A percentile compares a stretch with the other conserved stretches of the same genome.
phyloP scores from a whole-genome alignment of 2,888 invertebrate species.

The Oscheius sp. region DNA sequence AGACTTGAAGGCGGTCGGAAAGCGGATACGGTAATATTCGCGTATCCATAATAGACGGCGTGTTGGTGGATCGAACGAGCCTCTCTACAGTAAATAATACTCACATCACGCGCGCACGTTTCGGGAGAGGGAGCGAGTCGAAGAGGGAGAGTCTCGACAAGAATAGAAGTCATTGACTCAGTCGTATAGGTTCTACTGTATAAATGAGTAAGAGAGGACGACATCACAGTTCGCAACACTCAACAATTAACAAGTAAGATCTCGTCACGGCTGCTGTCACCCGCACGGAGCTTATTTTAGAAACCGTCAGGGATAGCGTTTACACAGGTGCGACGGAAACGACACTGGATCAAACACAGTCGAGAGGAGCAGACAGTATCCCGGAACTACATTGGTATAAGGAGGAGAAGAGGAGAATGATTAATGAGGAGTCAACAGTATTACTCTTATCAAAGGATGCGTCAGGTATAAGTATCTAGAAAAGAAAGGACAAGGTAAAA shows the following conservation, averaged over 20 bases:
- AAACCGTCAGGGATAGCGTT: conserved; percentile 21
- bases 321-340: conserved; percentile 28
- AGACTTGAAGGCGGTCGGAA: no score
- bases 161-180: background rate
- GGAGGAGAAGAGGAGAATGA: no score
- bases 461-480: background rate
- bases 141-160: background rate
- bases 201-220: background rate
- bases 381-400: background rate
- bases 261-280: conserved; percentile 18
- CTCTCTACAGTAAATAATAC: conserved; percentile 29
- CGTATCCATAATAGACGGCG: conserved; percentile 28
- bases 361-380: background rate
- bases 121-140: conserved; percentile 21
- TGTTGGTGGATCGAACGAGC: conserved; percentile 26
- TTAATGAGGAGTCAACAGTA: no score
- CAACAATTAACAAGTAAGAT: background rate
- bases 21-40: conserved; percentile 25
- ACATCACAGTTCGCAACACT: background rate
- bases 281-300: conserved; percentile 20
- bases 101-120: conserved; percentile 29
- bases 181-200: background rate
- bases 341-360: conserved; percentile 22
- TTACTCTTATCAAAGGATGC: no score
- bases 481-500: no score